Evolutionary conservation across 2,888 invertebrate genomes (phyloP).

Genomic region (Epinotia demarniana): DNA sequence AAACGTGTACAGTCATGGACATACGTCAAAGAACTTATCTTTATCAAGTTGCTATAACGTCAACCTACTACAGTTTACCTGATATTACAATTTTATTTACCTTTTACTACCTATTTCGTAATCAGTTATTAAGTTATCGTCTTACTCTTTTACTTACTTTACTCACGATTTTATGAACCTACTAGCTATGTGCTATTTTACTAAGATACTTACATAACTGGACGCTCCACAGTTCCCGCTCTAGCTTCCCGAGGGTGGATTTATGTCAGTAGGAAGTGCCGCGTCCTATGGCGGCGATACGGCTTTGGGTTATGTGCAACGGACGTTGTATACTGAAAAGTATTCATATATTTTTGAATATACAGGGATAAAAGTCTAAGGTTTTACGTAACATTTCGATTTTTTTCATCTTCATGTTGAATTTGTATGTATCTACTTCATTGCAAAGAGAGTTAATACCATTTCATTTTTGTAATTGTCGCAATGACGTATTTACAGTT

Average conservation of each 20-base stretch:
- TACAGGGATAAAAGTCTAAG: too few species aligned
- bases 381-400: too few species aligned
- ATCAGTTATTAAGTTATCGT: neutral
- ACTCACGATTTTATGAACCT: neutral
- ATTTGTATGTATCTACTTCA: too few species aligned
- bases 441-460: too few species aligned
- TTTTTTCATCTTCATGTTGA: too few species aligned
- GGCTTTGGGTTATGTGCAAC: slow-evolving; percentile 71
- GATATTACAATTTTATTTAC: neutral
- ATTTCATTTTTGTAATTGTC: too few species aligned
- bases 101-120: neutral
- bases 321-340: slow-evolving; percentile 3
- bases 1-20: too few species aligned
- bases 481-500: too few species aligned
- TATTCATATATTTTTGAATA: too few species aligned
- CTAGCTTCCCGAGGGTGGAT: slow-evolving; percentile 62
- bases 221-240: slow-evolving; percentile 3
- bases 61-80: too few species aligned
- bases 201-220: neutral
- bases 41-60: too few species aligned
- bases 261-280: slow-evolving; percentile 80
- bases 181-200: neutral
- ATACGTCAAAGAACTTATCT: too few species aligned
- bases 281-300: slow-evolving; percentile 69
- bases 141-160: neutral